Base-by-base conservation (phyloP, 2,113 vertebrate genomes). In the Hipposideros armiger region DNA sequence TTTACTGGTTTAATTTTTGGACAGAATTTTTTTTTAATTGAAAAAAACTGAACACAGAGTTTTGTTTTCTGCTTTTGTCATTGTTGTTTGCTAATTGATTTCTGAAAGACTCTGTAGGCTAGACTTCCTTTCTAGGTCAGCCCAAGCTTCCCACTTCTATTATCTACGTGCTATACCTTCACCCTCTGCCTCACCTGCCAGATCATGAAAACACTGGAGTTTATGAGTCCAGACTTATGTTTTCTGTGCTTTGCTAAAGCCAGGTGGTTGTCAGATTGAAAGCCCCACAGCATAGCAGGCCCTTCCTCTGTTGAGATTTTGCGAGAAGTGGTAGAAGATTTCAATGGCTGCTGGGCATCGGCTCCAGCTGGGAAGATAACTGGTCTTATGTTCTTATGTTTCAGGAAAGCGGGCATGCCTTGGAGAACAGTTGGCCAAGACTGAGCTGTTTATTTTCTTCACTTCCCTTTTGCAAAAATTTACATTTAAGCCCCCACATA, bases 391-490 rank as follows among this genome's bases (percentile, higher is more conserved):
- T 50, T 7, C 77, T 96, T 47, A 87, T 95, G 88, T 98, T 15
- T 0, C 98, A 99, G 99, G 99, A 89, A 99, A 98, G 66, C 98
- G 99, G 4, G 92, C 81, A 1, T 99, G 99, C 97, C 98, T 98
- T 17, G 99, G 99, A 0, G 99, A 99, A 96, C 69, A 98, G 66
- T 92, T 99, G 95, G 99, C 99, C 0, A 98, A 98, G 56, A 85
- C 98, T 1, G 99, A 99, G 96, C 97, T 99, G 58, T 99, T 99
- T 92, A 98, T 99, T 91, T 99, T 99, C 97, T 98, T 99, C 64
- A 98, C 99, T 4, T 84, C 94, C 88, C 98, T 99, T 73, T 77
- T 99, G 52, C 99, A 99, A 98, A 99, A 98, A 58, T 99, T 99
- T 96, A 86, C 90, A n/a, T 98, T 99, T 96, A 99, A 97, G 36